Conservation (phyloP, 2,888 invertebrate species). For the Hydraecia micacea region DNA sequence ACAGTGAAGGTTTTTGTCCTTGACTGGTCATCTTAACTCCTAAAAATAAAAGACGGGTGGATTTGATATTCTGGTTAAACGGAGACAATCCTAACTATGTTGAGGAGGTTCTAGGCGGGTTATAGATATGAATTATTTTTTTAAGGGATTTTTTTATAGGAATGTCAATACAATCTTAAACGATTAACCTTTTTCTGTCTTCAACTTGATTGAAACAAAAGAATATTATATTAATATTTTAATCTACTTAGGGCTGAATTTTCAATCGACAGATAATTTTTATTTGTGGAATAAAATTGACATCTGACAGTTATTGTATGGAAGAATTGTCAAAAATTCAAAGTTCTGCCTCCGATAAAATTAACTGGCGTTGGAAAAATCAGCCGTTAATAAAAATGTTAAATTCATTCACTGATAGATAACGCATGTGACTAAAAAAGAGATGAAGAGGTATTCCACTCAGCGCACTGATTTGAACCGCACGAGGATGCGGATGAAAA, state of each 20-base stretch:
- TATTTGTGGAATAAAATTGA: too few relatives aligned
- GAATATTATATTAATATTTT: too few relatives aligned
- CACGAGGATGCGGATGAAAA: background rate
- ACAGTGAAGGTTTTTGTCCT: background rate
- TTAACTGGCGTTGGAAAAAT: too few relatives aligned
- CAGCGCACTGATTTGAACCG: too few relatives aligned
- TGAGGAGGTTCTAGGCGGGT: too few relatives aligned
- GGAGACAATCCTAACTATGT: too few relatives aligned
- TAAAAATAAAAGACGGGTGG: background rate
- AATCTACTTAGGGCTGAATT: too few relatives aligned
- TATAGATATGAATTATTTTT: background rate
- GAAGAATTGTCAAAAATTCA: too few relatives aligned
- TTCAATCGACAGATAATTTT: too few relatives aligned
- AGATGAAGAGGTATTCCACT: too few relatives aligned
- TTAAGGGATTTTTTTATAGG: background rate
- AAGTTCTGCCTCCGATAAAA: too few relatives aligned
- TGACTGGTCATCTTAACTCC: background rate
- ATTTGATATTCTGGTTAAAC: background rate
- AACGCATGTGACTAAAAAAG: background rate
- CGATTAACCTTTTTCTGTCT: background rate
- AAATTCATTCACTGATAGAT: background rate
- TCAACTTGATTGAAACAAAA: background rate
- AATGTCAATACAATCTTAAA: background rate
- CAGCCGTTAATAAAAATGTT: background rate
- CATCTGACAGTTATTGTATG: too few relatives aligned